These are phyloP conservation scores for Pyrrhosoma nymphula DNA, from an alignment of 2,888 invertebrate species.

Conservation along the genomic window DNA sequence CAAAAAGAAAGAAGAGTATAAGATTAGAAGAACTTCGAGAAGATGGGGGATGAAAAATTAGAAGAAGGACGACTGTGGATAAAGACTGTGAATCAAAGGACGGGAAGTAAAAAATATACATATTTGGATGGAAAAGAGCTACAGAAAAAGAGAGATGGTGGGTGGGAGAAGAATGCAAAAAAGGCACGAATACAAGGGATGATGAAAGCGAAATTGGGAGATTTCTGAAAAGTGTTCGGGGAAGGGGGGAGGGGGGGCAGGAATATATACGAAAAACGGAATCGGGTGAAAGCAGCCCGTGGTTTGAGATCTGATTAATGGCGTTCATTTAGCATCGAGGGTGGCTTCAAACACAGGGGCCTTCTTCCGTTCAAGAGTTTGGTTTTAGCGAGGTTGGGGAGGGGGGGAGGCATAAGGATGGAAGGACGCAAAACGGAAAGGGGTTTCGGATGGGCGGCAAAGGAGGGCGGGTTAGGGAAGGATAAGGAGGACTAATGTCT, in stretches of 20 bases:
- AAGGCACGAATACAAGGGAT: conserved; percentile 25
- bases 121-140: not conserved
- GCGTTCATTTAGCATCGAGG: conserved; percentile 54
- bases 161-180: not conserved
- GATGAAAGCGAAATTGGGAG: conserved; percentile 70
- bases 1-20: not conserved
- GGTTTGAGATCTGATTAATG: conserved; percentile 67
- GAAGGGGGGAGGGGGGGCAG: not conserved
- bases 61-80: not conserved
- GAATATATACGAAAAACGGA: conserved; percentile 30
- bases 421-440: not conserved
- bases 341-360: conserved; percentile 59
- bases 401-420: not conserved
- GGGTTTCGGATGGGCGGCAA: not conserved
- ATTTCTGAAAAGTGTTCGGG: conserved; percentile 41
- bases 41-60: not conserved
- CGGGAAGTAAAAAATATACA: not conserved
- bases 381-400: not conserved
- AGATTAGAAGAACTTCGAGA: too few relatives aligned
- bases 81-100: not conserved
- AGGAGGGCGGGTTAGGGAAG: not conserved
- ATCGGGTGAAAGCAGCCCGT: conserved; percentile 50
- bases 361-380: conserved; percentile 23
- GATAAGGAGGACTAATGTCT: conserved; percentile 60
- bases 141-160: not conserved